These are phyloP conservation scores for Mormyrus proboscirostris DNA, from an alignment of 2,797 vertebrate species.

Conservation along the genomic window DNA sequence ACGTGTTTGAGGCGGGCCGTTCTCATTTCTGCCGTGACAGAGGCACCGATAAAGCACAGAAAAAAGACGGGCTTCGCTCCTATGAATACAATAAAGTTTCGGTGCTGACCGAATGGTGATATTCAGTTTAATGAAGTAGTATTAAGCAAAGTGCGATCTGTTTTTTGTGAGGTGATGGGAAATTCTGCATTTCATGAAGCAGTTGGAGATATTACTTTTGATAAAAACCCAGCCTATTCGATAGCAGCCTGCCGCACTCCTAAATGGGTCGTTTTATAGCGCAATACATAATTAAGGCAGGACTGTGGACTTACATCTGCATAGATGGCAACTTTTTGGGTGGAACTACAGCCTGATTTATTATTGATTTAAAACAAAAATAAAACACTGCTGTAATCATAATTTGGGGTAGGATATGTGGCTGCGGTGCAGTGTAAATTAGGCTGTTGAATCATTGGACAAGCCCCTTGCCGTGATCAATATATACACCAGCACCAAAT, in stretches of 20 bases:
- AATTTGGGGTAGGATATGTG: slow-evolving; percentile 6
- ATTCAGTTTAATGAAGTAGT: not conserved
- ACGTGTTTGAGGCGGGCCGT: slow-evolving; percentile 38
- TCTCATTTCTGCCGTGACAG: not conserved
- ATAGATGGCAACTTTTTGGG: too few relatives aligned
- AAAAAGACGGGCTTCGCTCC: not conserved
- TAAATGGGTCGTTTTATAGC: not conserved
- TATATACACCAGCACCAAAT: not conserved
- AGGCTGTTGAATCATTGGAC: not conserved
- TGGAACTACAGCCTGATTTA: not conserved
- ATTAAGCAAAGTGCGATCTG: not conserved
- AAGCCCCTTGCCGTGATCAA: not conserved
- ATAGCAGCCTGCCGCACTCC: not conserved
- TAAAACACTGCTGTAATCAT: not conserved
- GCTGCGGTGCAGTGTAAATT: not conserved
- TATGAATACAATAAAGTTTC: not conserved
- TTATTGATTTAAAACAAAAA: not conserved
- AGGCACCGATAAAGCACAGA: not conserved
- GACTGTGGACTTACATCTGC: not conserved
- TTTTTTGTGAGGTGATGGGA: not conserved
- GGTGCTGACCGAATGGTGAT: not conserved
- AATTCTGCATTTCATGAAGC: not conserved
- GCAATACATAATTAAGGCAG: not conserved
- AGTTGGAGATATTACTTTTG: not conserved
- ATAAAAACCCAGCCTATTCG: not conserved